Base-by-base conservation (phyloP, 2,888 invertebrate species). In the Chrysolina haemoptera region DNA sequence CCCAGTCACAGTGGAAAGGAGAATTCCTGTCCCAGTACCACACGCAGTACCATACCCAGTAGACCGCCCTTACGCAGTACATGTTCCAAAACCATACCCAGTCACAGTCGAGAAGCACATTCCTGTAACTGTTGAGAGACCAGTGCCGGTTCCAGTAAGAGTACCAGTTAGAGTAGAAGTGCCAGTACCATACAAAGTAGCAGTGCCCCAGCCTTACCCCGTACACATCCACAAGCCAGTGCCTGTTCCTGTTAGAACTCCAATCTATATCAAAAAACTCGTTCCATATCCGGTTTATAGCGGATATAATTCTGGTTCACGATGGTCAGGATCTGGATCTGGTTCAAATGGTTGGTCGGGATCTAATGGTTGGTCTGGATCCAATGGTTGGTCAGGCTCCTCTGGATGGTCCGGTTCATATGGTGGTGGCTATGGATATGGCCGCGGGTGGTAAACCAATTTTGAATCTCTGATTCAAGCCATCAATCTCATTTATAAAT, bases 51-150 rank as follows among this genome's bases (percentile, higher is more conserved):
- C 87, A 11, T 88, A 90, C 50, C 89, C 90, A 69, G 90, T 90
- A 48, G 89, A 90, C 78, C 88, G 88, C 76, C 89, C 89, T 11
- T 87, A 87, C 77, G 86, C 89, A 59, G 87, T 87, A 22, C 84
- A 83, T 75, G 86, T 91, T 0, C 89, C 89, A 1, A 89, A 89
- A 35, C 90, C 91, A 0, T 85, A 86, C 74, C 86, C 87, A 75
- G 90, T 91, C 0, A 86, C 89, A 0, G 89, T 91, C 0, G 90
- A 90, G 72, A 88, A 89, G 70, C 90, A 90, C 2, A 89, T 90
- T 59, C 89, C 90, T 3, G 89, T 89, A 48, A 90, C 89, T 2
- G 90, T 91, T 1, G 88, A 90, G 1, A 90, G 90, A 76, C 90
- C 90, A 0, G 90, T 91, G 1, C 91, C 86, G 43, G 82, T 83